Evolutionary conservation across 2,888 invertebrate genomes (phyloP).

Genomic region (Salpingus planirostris): DNA sequence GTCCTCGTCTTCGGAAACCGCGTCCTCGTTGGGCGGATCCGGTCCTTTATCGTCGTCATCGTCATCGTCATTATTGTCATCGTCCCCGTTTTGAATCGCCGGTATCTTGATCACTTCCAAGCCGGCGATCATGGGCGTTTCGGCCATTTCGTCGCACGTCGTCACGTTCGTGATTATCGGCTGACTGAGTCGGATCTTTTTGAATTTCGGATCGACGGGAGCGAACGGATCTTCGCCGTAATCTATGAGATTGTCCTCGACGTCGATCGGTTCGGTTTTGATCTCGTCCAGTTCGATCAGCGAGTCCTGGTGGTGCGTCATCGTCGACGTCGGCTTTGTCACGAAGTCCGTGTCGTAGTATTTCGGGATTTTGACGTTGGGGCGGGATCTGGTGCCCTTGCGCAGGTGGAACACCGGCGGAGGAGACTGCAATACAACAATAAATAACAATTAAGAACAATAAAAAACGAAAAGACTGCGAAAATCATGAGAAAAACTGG

Average conservation of each 20-base stretch:
- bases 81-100: constrained; percentile 3
- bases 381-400: constrained; percentile 39
- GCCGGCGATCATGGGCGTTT: constrained; percentile 6
- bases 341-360: constrained; percentile 32
- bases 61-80: constrained; percentile 1
- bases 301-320: constrained; percentile 12
- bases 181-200: constrained; percentile 8
- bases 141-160: constrained; percentile 5
- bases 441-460: no score
- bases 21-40: constrained; percentile 1
- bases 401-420: constrained; percentile 32
- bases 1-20: constrained; percentile 1
- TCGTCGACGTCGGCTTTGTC: constrained; percentile 4
- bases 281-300: constrained; percentile 29
- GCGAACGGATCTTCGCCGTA: constrained; percentile 11
- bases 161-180: constrained; percentile 11
- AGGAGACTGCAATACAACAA: constrained; percentile 28
- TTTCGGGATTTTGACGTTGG: constrained; percentile 38
- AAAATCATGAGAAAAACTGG: no score
- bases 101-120: constrained; percentile 12
- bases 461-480: no score
- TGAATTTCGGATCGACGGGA: constrained; percentile 4
- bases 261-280: constrained; percentile 36
- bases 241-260: constrained; percentile 26
- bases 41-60: neutral